phyloP scores from a whole-genome alignment of 2,888 invertebrate species.

The Timema podura region DNA sequence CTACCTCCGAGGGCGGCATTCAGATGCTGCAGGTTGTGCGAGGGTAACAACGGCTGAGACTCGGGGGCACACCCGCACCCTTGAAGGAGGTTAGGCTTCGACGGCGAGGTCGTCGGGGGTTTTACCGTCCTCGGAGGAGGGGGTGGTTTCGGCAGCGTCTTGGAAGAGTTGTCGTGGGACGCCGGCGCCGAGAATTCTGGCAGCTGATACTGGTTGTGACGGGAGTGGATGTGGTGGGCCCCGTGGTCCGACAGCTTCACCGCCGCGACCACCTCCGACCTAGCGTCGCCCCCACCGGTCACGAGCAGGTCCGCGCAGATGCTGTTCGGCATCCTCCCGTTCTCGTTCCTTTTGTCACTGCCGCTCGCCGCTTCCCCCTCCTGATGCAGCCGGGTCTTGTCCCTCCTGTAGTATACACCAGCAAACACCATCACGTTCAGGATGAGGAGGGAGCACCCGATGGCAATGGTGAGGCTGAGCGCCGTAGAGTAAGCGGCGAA shows the following conservation, averaged over 20 bases:
- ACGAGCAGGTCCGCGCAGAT: constrained; percentile 70
- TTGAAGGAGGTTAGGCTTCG: no score
- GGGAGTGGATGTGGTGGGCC: background rate
- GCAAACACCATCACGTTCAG: constrained; percentile 91
- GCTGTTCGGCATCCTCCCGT: constrained; percentile 84
- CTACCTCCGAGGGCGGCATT: no score
- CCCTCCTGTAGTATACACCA: constrained; percentile 89
- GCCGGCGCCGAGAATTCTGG: constrained; percentile 66
- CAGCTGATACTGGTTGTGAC: constrained; percentile 63
- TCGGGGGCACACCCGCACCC: no score
- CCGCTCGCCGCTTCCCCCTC: constrained; percentile 49
- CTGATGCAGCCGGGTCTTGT: constrained; percentile 58
- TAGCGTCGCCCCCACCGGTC: constrained; percentile 52
- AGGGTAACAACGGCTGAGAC: no score
- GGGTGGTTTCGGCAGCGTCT: no score
- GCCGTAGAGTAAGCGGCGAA: constrained; percentile 90
- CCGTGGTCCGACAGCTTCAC: constrained; percentile 15
- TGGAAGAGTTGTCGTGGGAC: no score
- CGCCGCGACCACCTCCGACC: constrained; percentile 68
- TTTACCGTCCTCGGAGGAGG: no score
- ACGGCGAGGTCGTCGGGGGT: no score
- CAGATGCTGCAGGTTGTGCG: no score
- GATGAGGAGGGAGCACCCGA: constrained; percentile 87
- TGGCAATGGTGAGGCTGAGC: constrained; percentile 87
- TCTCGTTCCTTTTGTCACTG: constrained; percentile 58